These are phyloP conservation scores for Contarinia nasturtii DNA, from an alignment of 1,140 invertebrate genomes.

Conservation along the genomic window DNA sequence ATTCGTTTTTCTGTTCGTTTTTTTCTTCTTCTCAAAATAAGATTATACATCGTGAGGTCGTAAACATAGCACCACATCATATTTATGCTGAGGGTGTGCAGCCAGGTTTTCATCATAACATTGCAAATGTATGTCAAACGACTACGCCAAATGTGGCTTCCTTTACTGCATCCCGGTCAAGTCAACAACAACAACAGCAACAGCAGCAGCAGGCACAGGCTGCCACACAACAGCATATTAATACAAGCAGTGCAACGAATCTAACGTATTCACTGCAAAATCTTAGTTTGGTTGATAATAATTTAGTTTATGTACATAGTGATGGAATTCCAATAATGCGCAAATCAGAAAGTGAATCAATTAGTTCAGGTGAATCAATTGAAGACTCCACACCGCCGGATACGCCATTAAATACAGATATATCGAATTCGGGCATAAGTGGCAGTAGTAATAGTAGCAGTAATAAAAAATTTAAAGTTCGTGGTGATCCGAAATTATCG, in stretches of 20 bases:
- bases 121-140: too few species aligned
- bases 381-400: slow-evolving; percentile 20
- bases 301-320: slow-evolving; percentile 1
- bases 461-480: slow-evolving; percentile 1
- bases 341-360: slow-evolving; percentile 16
- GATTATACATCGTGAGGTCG: too few species aligned
- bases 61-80: too few species aligned
- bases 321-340: slow-evolving; percentile 4
- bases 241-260: slow-evolving; percentile 17
- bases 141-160: too few species aligned
- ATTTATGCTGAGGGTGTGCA: too few species aligned
- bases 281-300: slow-evolving; percentile 8
- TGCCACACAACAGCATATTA: slow-evolving; percentile 22
- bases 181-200: slow-evolving; percentile 19
- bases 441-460: slow-evolving; percentile 3
- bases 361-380: slow-evolving; percentile 19
- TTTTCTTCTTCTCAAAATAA: too few species aligned
- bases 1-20: too few species aligned
- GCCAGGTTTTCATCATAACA: too few species aligned
- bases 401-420: slow-evolving; percentile 9
- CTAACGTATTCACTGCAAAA: slow-evolving; percentile 15
- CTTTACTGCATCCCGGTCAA: too few species aligned
- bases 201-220: slow-evolving; percentile 20
- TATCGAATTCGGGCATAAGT: not conserved
- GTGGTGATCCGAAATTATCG: not conserved